These are phyloP conservation scores for Phodopus roborovskii DNA, from an alignment of 2,113 vertebrate species.

Conservation along the genomic window DNA sequence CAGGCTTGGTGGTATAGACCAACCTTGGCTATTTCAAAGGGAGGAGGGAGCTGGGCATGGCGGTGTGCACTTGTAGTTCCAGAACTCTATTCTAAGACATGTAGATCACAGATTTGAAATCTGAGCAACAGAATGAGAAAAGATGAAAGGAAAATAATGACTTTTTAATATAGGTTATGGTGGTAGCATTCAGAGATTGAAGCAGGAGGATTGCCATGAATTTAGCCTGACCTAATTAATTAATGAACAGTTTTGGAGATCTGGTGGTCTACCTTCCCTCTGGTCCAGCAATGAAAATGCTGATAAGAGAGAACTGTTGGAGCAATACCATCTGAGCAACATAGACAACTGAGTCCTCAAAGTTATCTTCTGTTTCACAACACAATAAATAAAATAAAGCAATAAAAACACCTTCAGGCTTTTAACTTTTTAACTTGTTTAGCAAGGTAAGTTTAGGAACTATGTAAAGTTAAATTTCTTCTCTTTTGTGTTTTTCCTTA, in stretches of 20 bases:
- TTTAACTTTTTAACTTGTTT: not conserved
- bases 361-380: not conserved
- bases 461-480: slow-evolving; percentile 47
- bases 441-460: slow-evolving; percentile 15
- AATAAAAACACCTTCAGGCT: not conserved
- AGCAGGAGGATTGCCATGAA: not conserved
- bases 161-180: not conserved
- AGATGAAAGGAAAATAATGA: not conserved
- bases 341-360: not conserved
- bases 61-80: not conserved
- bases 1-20: not conserved
- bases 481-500: slow-evolving; percentile 53
- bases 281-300: not conserved
- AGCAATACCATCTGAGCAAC: not conserved
- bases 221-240: not conserved
- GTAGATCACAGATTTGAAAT: not conserved
- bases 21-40: not conserved
- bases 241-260: not conserved
- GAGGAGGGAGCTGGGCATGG: not conserved
- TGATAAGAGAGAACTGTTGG: not conserved
- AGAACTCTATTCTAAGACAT: not conserved
- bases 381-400: not conserved
- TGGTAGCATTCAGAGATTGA: not conserved
- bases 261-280: not conserved
- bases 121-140: not conserved